Evolutionary conservation across 2,888 invertebrate genomes (phyloP).

Genomic region (Drosophila quasianomalipes): DNA sequence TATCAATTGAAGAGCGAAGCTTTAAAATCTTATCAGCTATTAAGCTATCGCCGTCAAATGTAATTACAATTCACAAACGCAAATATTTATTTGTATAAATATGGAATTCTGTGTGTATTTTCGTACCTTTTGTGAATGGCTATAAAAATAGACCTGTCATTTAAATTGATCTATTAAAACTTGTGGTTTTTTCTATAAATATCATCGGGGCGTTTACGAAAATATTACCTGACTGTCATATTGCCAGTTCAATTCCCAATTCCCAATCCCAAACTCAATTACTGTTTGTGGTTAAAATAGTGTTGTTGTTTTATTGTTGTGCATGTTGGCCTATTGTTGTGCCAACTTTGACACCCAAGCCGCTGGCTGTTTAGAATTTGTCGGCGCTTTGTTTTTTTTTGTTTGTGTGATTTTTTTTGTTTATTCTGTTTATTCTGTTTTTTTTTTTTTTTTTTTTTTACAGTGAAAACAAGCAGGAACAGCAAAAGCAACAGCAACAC

Average conservation of each 20-base stretch:
- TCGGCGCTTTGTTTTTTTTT: slow-evolving; percentile 23
- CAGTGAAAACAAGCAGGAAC: slow-evolving; percentile 38
- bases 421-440: no score
- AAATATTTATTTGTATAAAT: slow-evolving; percentile 3
- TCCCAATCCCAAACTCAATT: slow-evolving; percentile 43
- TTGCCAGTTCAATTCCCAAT: slow-evolving; percentile 38
- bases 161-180: slow-evolving; percentile 71
- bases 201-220: slow-evolving; percentile 37
- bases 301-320: slow-evolving; percentile 20
- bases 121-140: slow-evolving; percentile 48
- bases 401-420: slow-evolving; percentile 1
- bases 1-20: not conserved
- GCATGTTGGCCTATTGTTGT: slow-evolving; percentile 46
- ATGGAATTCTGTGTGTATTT: slow-evolving; percentile 21
- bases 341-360: slow-evolving; percentile 70
- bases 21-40: slow-evolving; percentile 6
- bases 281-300: slow-evolving; percentile 48
- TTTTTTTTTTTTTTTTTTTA: slow-evolving; percentile 4
- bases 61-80: slow-evolving; percentile 18
- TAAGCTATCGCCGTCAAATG: slow-evolving; percentile 11
- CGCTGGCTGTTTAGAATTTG: slow-evolving; percentile 52
- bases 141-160: slow-evolving; percentile 74
- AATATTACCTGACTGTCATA: slow-evolving; percentile 50
- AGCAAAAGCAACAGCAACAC: slow-evolving; percentile 26
- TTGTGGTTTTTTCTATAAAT: slow-evolving; percentile 73